phyloP scores from a whole-genome alignment of 2,888 invertebrate species.

The Zelleria hepariella region DNA sequence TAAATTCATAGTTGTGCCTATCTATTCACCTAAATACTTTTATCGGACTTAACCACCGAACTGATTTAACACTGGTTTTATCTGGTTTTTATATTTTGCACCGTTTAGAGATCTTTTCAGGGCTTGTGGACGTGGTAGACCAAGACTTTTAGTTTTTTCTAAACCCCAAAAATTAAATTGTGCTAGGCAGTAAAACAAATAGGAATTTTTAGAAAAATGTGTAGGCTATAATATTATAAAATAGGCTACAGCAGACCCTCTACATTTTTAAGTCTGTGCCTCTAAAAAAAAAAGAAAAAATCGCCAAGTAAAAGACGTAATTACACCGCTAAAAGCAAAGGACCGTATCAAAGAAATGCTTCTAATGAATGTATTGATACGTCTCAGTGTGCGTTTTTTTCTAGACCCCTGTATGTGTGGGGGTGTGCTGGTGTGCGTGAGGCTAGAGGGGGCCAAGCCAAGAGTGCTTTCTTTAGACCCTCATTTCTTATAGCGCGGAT shows the following conservation, averaged over 20 bases:
- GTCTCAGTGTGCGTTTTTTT: conserved; percentile 54
- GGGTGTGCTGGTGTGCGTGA: conserved; percentile 38
- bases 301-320: conserved; percentile 59
- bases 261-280: background rate
- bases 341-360: conserved; percentile 65
- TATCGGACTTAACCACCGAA: too few species aligned
- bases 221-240: too few species aligned
- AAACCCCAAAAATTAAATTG: too few species aligned
- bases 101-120: too few species aligned
- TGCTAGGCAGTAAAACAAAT: too few species aligned
- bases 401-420: background rate
- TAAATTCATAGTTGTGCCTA: too few species aligned
- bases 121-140: too few species aligned
- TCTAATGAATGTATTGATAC: conserved; percentile 71
- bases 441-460: conserved; percentile 60
- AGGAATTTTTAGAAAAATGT: too few species aligned
- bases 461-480: conserved; percentile 69
- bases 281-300: conserved; percentile 24
- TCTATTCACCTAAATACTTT: too few species aligned
- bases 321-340: conserved; percentile 61
- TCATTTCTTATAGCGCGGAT: conserved; percentile 52
- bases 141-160: too few species aligned
- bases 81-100: too few species aligned
- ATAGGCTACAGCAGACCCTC: background rate
- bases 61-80: too few species aligned